Evolutionary conservation across 1,140 invertebrate genomes (phyloP).

Genomic region (Drosophila tani): DNA sequence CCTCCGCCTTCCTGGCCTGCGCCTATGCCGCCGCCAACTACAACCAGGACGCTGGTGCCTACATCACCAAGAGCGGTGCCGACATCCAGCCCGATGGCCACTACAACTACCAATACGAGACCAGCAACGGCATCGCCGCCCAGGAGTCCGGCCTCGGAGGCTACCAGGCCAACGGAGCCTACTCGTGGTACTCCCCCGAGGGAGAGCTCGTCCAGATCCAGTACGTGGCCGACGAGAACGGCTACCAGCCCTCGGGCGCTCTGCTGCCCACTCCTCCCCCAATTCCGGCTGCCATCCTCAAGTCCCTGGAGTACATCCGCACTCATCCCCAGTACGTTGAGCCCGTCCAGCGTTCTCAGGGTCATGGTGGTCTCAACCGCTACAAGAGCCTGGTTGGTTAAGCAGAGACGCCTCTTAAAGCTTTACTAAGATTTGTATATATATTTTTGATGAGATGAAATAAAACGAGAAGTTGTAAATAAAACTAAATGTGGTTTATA

Average conservation of each 20-base stretch:
- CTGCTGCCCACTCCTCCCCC: constrained; percentile 91
- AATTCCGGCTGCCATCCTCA: constrained; percentile 90
- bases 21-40: constrained; percentile 33
- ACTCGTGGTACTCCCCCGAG: constrained; percentile 78
- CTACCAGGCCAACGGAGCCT: constrained; percentile 40
- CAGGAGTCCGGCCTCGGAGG: constrained; percentile 86
- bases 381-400: constrained; percentile 6
- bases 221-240: constrained; percentile 92
- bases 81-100: constrained; percentile 87
- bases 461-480: constrained; percentile 10
- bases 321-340: constrained; percentile 84
- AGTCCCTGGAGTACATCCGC: constrained; percentile 87
- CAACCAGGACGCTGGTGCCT: constrained; percentile 42
- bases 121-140: constrained; percentile 87
- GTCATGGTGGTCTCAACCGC: not conserved
- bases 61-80: constrained; percentile 75
- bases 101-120: constrained; percentile 85
- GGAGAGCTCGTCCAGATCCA: constrained; percentile 85
- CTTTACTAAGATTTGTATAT: constrained; percentile 22
- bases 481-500: not conserved
- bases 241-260: constrained; percentile 89
- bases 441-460: constrained; percentile 24
- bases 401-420: not conserved
- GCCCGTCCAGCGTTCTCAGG: not conserved
- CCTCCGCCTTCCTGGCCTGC: constrained; percentile 66